Base-by-base conservation (phyloP, 1,140 invertebrate genomes). In the Drosophila bocki region DNA sequence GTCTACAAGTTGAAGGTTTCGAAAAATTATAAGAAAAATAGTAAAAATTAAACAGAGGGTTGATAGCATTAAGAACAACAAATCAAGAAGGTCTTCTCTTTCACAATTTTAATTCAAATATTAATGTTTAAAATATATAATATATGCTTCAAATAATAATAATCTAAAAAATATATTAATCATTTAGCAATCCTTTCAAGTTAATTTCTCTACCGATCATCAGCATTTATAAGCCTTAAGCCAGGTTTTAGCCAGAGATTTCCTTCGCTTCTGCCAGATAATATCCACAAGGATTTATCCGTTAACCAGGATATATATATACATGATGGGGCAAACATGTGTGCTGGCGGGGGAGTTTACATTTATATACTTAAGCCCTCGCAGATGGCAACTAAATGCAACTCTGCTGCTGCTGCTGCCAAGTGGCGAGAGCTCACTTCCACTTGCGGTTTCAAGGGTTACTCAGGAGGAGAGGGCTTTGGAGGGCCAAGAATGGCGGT, bases 391-490 rank as follows among this genome's bases (percentile, higher is more conserved):
- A 77, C 50, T 68, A 77, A 77, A 77, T 69, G 75, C 75, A 77
- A 77, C 56, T 77, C 54, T 50, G 70, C 74, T 29, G 26, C 26
- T 26, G 26, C 26, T 29, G 26, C 26, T 69, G 75, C 62, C 75
- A 77, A 77, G 75, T 77, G 63, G 56, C 74, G 17, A 77, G 74
- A 68, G 75, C 75, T 77, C 75, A 78, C 75, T 71, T 78, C 75
- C 76, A 78, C 76, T 78, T 78, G 76, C 76, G 76, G 65, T 59
- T 78, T 77, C 75, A 69, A 77, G 75, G 74, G 75, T 77, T 77
- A 68, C 75, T 76, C 72, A 42, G 33, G 35, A 22, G 48, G 12
- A 7, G 3, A 26, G 44, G 9, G n/a, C 26, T 29, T 26, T 29
- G 5, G 33, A 67, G 50, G 17, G 29, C 19, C 35, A 44, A 26